Evolutionary conservation across 1,140 invertebrate species (phyloP).

Genomic region (Acromyrmex charruanus): DNA sequence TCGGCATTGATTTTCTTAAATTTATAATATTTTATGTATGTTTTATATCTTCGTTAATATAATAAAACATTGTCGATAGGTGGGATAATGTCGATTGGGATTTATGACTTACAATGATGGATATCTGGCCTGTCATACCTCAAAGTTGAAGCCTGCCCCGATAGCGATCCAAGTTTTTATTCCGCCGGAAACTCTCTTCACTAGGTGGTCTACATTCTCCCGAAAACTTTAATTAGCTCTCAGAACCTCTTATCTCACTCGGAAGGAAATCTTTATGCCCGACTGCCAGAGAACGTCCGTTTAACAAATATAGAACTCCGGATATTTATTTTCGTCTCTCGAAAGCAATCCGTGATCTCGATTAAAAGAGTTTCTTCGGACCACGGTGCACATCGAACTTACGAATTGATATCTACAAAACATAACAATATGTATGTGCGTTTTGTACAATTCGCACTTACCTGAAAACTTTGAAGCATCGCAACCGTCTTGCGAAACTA

Average conservation of each 20-base stretch:
- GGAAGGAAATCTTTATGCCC: slow-evolving; percentile 59
- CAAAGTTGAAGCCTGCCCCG: slow-evolving; percentile 26
- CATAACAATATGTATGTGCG: slow-evolving; percentile 42
- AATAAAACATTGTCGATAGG: background rate
- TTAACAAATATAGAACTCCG: slow-evolving; percentile 54
- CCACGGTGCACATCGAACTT: background rate
- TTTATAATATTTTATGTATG: background rate
- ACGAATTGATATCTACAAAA: slow-evolving; percentile 54
- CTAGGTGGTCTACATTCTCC: slow-evolving; percentile 55
- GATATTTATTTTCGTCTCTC: slow-evolving; percentile 45
- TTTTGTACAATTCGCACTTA: slow-evolving; percentile 19
- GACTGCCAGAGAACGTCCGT: slow-evolving; percentile 27
- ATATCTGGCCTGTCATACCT: slow-evolving; percentile 48
- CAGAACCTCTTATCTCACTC: slow-evolving; percentile 60
- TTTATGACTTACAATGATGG: slow-evolving; percentile 32
- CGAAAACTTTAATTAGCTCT: slow-evolving; percentile 72
- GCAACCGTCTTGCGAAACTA: slow-evolving; percentile 33
- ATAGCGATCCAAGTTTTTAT: slow-evolving; percentile 56
- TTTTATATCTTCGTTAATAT: background rate
- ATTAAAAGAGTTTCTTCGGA: slow-evolving; percentile 43
- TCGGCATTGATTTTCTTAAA: background rate
- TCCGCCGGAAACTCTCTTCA: slow-evolving; percentile 47
- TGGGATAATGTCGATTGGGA: background rate
- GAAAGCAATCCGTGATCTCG: slow-evolving; percentile 25
- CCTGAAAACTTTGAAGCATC: slow-evolving; percentile 31